Conservation (phyloP, 2,113 vertebrate genomes). For the Noturus placidus region DNA sequence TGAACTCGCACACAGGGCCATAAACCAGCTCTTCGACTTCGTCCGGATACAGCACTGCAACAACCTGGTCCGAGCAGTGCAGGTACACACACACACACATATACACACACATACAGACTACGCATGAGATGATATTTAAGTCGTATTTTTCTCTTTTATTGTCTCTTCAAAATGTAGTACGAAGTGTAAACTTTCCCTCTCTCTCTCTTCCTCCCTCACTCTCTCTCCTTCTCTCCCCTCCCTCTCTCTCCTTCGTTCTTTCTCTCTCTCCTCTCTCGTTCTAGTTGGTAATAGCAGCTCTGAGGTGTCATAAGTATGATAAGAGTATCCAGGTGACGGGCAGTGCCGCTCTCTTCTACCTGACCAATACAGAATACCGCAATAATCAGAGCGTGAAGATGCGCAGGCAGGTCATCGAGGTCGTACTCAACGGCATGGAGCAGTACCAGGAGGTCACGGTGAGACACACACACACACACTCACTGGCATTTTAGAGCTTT, state of each 20-base stretch:
- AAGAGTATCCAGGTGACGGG: conserved; percentile 97
- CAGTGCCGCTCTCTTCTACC: conserved; percentile 92
- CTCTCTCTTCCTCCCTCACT: neutral
- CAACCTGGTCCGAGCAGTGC: conserved; percentile 89
- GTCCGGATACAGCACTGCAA: conserved; percentile 92
- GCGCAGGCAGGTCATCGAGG: conserved; percentile 90
- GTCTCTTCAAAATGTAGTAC: neutral
- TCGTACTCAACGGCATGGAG: conserved; percentile 97
- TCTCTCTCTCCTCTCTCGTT: neutral
- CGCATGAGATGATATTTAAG: neutral
- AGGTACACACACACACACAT: conserved; percentile 68
- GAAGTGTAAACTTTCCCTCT: neutral
- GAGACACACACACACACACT: conserved; percentile 58
- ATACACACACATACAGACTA: neutral
- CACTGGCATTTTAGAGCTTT: neutral
- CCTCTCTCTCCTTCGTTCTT: neutral
- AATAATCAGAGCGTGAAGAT: conserved; percentile 86
- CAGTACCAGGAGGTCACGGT: conserved; percentile 98
- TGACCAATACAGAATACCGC: conserved; percentile 95
- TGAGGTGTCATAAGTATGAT: conserved; percentile 95
- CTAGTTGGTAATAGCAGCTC: conserved; percentile 91
- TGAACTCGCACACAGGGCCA: conserved; percentile 90
- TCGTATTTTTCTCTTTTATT: neutral
- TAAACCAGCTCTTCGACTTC: conserved; percentile 95
- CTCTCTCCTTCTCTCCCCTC: neutral